Base-by-base conservation (phyloP, 2,113 vertebrate genomes). In the Syrrhaptes paradoxus region DNA sequence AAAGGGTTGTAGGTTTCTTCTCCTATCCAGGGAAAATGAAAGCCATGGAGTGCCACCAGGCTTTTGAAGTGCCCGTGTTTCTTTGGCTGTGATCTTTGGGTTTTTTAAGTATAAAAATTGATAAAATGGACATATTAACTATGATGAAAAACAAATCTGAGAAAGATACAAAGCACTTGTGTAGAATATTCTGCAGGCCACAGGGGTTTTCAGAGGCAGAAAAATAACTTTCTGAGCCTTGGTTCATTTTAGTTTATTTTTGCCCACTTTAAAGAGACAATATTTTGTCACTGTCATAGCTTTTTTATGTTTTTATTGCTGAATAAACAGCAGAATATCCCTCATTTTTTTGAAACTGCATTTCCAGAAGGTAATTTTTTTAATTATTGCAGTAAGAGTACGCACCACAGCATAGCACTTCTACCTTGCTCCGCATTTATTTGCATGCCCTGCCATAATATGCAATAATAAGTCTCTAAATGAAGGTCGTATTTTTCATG, bases 401-500 rank as follows among this genome's bases (percentile, higher is more conserved):
- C 28, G 16, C 57, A 77, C 57, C 5, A 5, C 36, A 85, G 26
- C 52, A 16, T 11, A 88, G 52, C 34, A 52, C 67, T 88, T 88
- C 63, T 59, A 49, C 63, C n/a, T 85, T 54, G n/a, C n/a, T 80
- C 65, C 5, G 1, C 48, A 17, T 95, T 92, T 95, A 75, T 75
- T 8, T 12, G 65, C 80, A 32, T 65, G 68, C 19, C 54, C 48
- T 74, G 61, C 82, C 31, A 17, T 87, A 89, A 79, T 82, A 22
- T 32, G 57, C 89, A 79, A 46, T 89, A 93, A 88, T 74, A 88
- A 84, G 89, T 93, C 89, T 71, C 65, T 87, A 86, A 95, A 95
- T 93, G 62, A 95, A 93, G 94, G 90, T 72, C 73, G 68, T 90
- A 81, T 78, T 93, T 95, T 95, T 93, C 76, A 85, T 89, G 95